Evolutionary conservation across 2,113 vertebrate species (phyloP).

Genomic region (Pyxicephalus adspersus): DNA sequence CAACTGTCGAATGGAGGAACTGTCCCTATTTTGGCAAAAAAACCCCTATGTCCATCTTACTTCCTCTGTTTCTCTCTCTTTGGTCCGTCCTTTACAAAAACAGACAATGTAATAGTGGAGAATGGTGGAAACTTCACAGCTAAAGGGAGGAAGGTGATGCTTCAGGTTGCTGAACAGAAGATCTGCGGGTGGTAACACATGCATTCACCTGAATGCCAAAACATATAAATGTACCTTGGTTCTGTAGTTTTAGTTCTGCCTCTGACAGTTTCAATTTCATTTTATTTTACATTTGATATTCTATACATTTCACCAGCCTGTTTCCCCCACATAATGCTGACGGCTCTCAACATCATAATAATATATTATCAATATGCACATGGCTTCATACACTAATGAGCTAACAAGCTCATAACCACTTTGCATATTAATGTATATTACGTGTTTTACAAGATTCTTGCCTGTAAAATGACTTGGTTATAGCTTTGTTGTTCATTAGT

Average conservation of each 20-base stretch:
- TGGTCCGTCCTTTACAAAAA: no score
- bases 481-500: conserved; percentile 37
- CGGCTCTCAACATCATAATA: conserved; percentile 28
- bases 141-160: no score
- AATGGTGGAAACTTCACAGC: no score
- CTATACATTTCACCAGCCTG: background rate
- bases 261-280: background rate
- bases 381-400: conserved; percentile 46
- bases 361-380: conserved; percentile 51
- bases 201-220: no score
- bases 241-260: background rate
- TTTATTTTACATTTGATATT: background rate
- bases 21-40: no score
- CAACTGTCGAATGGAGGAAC: no score
- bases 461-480: conserved; percentile 34
- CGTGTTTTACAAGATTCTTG: conserved; percentile 18
- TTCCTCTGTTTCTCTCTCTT: no score
- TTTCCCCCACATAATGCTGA: background rate
- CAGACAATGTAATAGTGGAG: no score
- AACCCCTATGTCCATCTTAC: no score
- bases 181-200: no score
- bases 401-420: conserved; percentile 40
- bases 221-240: no score
- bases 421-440: conserved; percentile 43
- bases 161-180: no score